Conservation (phyloP, 2,113 vertebrate genomes). For the human region GRCh38 chr12:62630501-62631000, state of each 20-base stretch:
- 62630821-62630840: background rate
- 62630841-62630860: constrained; percentile 21
- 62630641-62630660: constrained; percentile 59
- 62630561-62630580: constrained; percentile 59
- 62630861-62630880: constrained; percentile 15
- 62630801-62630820: constrained; percentile 7
- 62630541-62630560: constrained; percentile 32
- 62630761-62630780: background rate
- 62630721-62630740: constrained; percentile 70
- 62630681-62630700: constrained; percentile 63
- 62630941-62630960: background rate
- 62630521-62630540: constrained; percentile 31
- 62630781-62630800: constrained; percentile 45
- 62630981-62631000: constrained; percentile 32
- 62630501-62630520: constrained; percentile 20
- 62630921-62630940: background rate
- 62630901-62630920: background rate
- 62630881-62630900: background rate
- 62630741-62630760: constrained; percentile 62
- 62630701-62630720: constrained; percentile 69
- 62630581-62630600: constrained; percentile 41
- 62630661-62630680: constrained; percentile 73
- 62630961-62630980: background rate
- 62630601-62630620: constrained; percentile 61
- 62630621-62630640: constrained; percentile 60